Percentiles rank a stretch among this genome's conserved stretches.
phyloP scores from a whole-genome alignment of 1,140 invertebrate species.

The Drosophila athabasca region DNA sequence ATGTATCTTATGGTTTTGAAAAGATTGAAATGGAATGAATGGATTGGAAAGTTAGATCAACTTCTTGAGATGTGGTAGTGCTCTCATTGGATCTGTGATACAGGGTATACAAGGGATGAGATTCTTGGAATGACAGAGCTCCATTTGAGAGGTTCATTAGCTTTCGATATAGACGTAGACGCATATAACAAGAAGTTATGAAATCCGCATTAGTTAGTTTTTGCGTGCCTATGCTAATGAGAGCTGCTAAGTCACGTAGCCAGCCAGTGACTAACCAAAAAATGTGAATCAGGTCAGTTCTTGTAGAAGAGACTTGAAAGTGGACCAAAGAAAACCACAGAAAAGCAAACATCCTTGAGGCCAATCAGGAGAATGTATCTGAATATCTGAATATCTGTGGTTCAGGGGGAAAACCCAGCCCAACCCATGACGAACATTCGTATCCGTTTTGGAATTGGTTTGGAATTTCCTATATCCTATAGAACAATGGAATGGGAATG shows the following conservation, averaged over 20 bases:
- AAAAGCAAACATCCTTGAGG: conserved; percentile 41
- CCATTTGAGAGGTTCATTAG: too few relatives aligned
- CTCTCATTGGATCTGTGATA: too few relatives aligned
- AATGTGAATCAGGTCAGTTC: conserved; percentile 37
- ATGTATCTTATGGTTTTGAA: neutral
- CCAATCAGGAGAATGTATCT: conserved; percentile 9
- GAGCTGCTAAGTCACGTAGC: conserved; percentile 3
- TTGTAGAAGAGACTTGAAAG: neutral
- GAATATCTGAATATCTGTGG: neutral
- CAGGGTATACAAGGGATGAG: too few relatives aligned
- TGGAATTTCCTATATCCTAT: conserved; percentile 26
- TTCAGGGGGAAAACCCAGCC: conserved; percentile 5
- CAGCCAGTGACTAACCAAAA: conserved; percentile 12
- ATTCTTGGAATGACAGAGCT: too few relatives aligned
- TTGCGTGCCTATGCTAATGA: conserved; percentile 38
- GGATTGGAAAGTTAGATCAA: too few relatives aligned
- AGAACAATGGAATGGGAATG: conserved; percentile 10
- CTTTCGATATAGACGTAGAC: too few relatives aligned
- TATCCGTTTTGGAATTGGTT: conserved; percentile 17
- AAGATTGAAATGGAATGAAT: neutral
- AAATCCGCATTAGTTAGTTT: conserved; percentile 25
- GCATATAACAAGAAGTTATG: conserved; percentile 1
- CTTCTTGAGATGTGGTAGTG: too few relatives aligned
- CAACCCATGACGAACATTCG: neutral
- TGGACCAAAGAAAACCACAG: conserved; percentile 29